A percentile compares a stretch with the other conserved stretches of the same genome.
phyloP scores from a whole-genome alignment of 2,888 invertebrate genomes.

The Phyllotreta cruciferae region DNA sequence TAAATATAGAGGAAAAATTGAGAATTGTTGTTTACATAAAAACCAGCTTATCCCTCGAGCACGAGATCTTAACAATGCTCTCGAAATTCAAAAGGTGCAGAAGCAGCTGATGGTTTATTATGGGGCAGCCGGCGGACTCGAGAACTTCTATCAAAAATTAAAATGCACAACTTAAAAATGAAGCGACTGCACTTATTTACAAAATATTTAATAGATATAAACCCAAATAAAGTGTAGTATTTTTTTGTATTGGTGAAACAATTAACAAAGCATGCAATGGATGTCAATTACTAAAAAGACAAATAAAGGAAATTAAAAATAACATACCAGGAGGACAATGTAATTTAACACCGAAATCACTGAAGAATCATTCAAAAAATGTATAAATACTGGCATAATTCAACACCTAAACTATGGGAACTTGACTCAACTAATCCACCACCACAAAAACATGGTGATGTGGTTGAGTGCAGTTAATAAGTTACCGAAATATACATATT shows the following conservation, averaged over 20 bases:
- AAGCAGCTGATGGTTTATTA: slow-evolving; percentile 4
- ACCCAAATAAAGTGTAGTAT: too few species aligned
- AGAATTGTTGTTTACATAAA: not conserved
- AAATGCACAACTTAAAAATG: too few species aligned
- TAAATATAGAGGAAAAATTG: not conserved
- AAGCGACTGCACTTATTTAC: too few species aligned
- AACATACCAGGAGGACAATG: too few species aligned
- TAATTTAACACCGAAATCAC: too few species aligned
- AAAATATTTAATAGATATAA: too few species aligned
- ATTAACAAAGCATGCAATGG: too few species aligned
- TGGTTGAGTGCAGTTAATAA: not conserved
- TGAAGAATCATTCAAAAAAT: too few species aligned
- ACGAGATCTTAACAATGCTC: slow-evolving; percentile 1
- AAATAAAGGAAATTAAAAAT: too few species aligned
- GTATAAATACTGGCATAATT: too few species aligned
- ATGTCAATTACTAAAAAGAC: too few species aligned
- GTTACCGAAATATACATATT: slow-evolving; percentile 7
- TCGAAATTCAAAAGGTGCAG: not conserved
- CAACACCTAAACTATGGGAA: not conserved
- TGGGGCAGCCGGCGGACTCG: not conserved
- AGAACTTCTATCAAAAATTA: not conserved
- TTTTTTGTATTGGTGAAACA: too few species aligned
- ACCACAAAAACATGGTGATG: not conserved
- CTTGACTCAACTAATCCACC: not conserved
- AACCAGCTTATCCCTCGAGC: slow-evolving; percentile 2